Conservation (phyloP, 2,888 invertebrate species). For the Phalera bucephala region DNA sequence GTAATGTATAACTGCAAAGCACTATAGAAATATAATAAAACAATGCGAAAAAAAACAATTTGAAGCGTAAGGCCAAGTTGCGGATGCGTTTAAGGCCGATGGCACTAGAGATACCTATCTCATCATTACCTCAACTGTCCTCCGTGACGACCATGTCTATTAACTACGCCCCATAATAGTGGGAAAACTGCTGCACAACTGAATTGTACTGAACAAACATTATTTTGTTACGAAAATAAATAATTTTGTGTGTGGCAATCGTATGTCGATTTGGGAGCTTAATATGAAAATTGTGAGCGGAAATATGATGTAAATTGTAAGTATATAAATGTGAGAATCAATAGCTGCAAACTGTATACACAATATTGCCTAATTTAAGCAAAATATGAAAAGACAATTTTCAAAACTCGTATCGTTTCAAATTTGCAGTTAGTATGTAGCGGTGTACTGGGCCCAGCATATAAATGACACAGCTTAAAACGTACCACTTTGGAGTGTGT, state of each 20-base stretch:
- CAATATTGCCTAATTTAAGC: too few relatives aligned
- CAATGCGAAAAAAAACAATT: not conserved
- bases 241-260: not conserved
- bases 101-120: conserved; percentile 61
- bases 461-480: too few relatives aligned
- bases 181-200: conserved; percentile 52
- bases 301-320: not conserved
- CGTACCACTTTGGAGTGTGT: too few relatives aligned
- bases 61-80: conserved; percentile 12
- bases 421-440: too few relatives aligned
- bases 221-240: conserved; percentile 6
- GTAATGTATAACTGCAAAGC: too few relatives aligned
- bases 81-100: conserved; percentile 63
- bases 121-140: conserved; percentile 60
- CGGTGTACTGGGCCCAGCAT: too few relatives aligned
- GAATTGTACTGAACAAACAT: conserved; percentile 23
- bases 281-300: not conserved
- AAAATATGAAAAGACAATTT: too few relatives aligned
- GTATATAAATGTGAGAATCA: too few relatives aligned
- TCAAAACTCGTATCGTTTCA: too few relatives aligned
- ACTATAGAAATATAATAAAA: too few relatives aligned
- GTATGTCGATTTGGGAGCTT: not conserved
- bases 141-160: conserved; percentile 57
- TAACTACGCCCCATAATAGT: conserved; percentile 56
- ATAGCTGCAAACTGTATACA: too few relatives aligned